Evolutionary conservation across 2,113 vertebrate genomes (phyloP), one percentile per base, ranked within the genome.

Genomic region (Varanus komodoensis): DNA sequence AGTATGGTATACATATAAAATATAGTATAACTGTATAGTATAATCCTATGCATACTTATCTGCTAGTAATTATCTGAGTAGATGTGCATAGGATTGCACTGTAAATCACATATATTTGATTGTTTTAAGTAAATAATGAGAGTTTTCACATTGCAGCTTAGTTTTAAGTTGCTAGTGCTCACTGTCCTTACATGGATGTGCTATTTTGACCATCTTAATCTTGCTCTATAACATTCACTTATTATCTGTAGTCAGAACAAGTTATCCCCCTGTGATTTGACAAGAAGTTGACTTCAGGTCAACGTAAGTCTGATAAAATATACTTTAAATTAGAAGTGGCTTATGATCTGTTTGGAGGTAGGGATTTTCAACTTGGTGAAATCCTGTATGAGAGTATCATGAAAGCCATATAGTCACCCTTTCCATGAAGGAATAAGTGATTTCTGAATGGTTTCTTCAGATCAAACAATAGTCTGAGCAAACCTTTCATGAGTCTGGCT

Each of bases 211-310:
- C 73, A 92, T 73, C 44, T 29, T 38, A 71, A 8, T n/a, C 87
- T 96, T 93, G 95, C 92, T 75, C 83, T 84, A 50, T 93, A 92
- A 86, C 80, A 95, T 90, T 92, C 90, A 84, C 91, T 86, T 27
- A 86, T 91, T 87, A 61, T 89, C 74, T 87, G 61, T 32, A 90
- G 75, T 93, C 38, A 68, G 86, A 93, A 67, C 88, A 81, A 84
- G 87, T 87, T 91, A 89, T 87, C 87, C 82, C 88, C 87, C 91
- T 92, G 25, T 77, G 44, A 89, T 29, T 84, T 85, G 89, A 78
- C 88, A 94, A 89, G 86, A 94, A 94, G 91, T 89, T 0, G 32
- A 48, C 78, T 89, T 86, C 0, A 15, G 80, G 34, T 89, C 93
- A 95, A 86, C 91, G 61, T 89, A 89, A 93, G 79, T 67, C 83